These are phyloP conservation scores for Coleophora flavipennella DNA, from an alignment of 2,888 invertebrate genomes.

Conservation along the genomic window DNA sequence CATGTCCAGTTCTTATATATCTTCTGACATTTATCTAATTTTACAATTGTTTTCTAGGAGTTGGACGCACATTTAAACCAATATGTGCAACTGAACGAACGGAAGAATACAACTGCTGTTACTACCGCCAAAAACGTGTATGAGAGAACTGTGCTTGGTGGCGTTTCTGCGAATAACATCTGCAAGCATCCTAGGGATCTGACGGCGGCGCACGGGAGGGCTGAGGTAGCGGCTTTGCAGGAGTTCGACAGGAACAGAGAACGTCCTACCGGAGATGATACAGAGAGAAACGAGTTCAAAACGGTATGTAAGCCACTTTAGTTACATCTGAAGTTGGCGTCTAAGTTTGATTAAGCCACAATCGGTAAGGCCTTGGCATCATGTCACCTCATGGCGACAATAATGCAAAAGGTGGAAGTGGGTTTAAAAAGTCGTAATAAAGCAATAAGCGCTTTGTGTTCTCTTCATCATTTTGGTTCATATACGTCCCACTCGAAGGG, in stretches of 20 bases:
- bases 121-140: not conserved
- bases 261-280: not conserved
- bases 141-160: not conserved
- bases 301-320: too few relatives aligned
- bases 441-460: too few relatives aligned
- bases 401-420: too few relatives aligned
- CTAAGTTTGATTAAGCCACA: too few relatives aligned
- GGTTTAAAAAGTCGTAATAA: too few relatives aligned
- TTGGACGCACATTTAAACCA: not conserved
- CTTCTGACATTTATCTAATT: not conserved
- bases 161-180: not conserved
- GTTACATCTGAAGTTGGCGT: too few relatives aligned
- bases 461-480: too few relatives aligned
- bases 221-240: not conserved
- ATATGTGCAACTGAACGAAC: not conserved
- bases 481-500: too few relatives aligned
- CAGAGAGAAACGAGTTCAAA: not conserved
- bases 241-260: not conserved
- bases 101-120: not conserved
- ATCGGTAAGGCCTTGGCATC: too few relatives aligned
- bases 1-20: too few relatives aligned
- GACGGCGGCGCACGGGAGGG: not conserved
- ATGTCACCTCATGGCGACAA: too few relatives aligned
- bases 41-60: not conserved
- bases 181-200: not conserved